Evolutionary conservation across 2,797 vertebrate genomes (phyloP).

Genomic region (Bovichtus variegatus): DNA sequence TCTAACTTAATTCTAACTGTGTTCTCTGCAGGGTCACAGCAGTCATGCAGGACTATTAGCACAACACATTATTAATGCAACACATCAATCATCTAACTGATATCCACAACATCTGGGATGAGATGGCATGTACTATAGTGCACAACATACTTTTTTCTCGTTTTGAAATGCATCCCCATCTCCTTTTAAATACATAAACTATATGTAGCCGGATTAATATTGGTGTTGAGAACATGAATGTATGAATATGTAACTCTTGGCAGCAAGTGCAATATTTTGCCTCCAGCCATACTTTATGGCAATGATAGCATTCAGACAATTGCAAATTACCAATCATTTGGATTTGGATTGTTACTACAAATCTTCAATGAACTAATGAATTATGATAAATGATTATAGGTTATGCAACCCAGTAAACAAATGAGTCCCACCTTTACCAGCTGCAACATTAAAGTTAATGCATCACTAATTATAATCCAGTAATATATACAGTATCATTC

Average conservation of each 20-base stretch:
- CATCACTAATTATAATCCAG: too few relatives aligned
- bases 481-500: too few relatives aligned
- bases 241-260: conserved; percentile 51
- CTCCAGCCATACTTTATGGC: conserved; percentile 28
- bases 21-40: conserved; percentile 15
- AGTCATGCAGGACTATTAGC: background rate
- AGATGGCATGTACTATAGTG: background rate
- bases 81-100: too few relatives aligned
- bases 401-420: too few relatives aligned
- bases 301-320: conserved; percentile 23
- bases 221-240: conserved; percentile 45
- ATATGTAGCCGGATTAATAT: conserved; percentile 44
- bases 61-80: conserved; percentile 12
- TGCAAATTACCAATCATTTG: too few relatives aligned
- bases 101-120: background rate
- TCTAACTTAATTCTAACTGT: conserved; percentile 18
- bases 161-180: conserved; percentile 14
- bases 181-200: conserved; percentile 38
- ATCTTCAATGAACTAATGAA: too few relatives aligned
- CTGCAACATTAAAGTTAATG: too few relatives aligned
- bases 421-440: too few relatives aligned
- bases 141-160: background rate
- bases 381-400: too few relatives aligned
- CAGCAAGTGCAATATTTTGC: conserved; percentile 38
- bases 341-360: too few relatives aligned